These are phyloP conservation scores for Adelges cooleyi DNA, from an alignment of 1,140 invertebrate genomes.

Conservation along the genomic window DNA sequence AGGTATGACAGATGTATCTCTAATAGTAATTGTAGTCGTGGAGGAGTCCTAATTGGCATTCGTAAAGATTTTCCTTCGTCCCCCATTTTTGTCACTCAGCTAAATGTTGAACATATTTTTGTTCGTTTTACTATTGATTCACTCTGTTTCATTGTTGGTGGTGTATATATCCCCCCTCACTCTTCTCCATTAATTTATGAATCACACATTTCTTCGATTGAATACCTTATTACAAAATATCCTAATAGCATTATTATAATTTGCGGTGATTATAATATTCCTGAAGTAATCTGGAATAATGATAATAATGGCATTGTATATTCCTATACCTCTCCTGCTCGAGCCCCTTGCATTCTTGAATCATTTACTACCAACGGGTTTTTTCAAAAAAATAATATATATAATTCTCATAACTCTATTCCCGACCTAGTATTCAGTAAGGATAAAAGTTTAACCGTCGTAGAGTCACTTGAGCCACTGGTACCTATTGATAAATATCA, in stretches of 20 bases:
- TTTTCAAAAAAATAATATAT: neutral
- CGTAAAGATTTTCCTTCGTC: neutral
- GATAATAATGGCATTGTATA: neutral
- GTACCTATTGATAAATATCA: neutral
- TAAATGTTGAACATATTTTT: neutral
- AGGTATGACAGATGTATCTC: neutral
- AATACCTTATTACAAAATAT: neutral
- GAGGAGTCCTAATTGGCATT: neutral
- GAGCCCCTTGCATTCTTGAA: neutral
- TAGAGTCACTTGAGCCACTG: neutral
- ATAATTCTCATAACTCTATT: neutral
- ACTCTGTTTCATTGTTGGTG: neutral
- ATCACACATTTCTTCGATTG: neutral
- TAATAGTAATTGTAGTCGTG: neutral
- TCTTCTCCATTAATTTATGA: neutral
- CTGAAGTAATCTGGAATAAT: neutral
- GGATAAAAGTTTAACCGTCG: neutral
- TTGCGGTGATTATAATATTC: neutral
- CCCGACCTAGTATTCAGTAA: neutral
- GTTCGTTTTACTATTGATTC: no score
- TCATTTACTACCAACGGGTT: neutral
- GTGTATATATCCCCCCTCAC: neutral
- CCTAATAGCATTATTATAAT: neutral
- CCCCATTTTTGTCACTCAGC: neutral
- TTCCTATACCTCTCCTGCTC: neutral